A percentile compares a stretch with the other conserved stretches of the same genome.
These are phyloP conservation scores for Larimichthys polyactis DNA, from an alignment of 2,113 vertebrate species.

Conservation along the genomic window DNA sequence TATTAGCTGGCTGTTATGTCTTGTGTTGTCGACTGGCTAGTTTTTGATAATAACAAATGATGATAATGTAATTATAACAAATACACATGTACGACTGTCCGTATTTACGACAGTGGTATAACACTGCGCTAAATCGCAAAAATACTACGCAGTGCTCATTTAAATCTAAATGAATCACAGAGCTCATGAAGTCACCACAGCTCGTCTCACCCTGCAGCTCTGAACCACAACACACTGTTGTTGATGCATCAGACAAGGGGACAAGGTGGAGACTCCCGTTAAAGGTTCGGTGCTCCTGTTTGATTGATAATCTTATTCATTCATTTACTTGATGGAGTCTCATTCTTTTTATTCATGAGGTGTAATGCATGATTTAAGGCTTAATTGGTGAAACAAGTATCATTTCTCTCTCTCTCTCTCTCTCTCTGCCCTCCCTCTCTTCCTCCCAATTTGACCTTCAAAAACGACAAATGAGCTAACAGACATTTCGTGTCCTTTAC, in stretches of 20 bases:
- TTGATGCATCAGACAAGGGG: neutral
- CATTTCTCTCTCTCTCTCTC: neutral
- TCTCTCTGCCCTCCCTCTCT: neutral
- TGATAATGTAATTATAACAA: too few species aligned
- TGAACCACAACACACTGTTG: neutral
- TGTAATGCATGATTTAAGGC: conserved; percentile 41
- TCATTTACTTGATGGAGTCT: conserved; percentile 26
- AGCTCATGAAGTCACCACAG: neutral
- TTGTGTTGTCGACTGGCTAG: too few species aligned
- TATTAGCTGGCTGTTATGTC: too few species aligned
- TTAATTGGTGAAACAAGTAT: conserved; percentile 49
- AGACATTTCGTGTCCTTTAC: neutral
- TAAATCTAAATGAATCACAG: neutral
- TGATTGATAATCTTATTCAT: conserved; percentile 36
- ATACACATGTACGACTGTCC: too few species aligned
- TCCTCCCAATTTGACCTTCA: conserved; percentile 48
- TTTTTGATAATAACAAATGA: too few species aligned
- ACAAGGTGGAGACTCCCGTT: neutral
- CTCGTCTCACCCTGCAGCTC: neutral
- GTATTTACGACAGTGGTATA: too few species aligned
- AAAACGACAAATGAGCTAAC: neutral
- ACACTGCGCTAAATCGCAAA: too few species aligned
- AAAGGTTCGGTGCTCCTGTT: neutral
- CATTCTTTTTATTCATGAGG: conserved; percentile 43
- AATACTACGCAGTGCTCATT: neutral